These are phyloP conservation scores for Anolis sagrei DNA, from an alignment of 2,113 vertebrate species.

Conservation along the genomic window DNA sequence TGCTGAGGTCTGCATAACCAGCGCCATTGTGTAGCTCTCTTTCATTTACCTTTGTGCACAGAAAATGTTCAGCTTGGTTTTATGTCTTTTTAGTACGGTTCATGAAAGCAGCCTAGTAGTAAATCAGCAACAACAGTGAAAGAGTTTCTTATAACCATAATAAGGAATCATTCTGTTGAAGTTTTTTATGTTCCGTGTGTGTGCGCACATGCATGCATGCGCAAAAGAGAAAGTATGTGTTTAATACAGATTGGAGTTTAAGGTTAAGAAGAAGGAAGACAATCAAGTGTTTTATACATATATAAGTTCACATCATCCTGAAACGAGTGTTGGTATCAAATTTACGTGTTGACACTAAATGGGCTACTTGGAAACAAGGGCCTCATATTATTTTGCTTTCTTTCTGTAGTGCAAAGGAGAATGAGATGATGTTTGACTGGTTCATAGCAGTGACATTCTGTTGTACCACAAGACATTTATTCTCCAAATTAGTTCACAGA, in stretches of 20 bases:
- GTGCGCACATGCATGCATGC: no score
- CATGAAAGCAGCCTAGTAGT: constrained; percentile 13
- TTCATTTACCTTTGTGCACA: constrained; percentile 21
- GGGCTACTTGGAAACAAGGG: background rate
- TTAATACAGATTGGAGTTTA: background rate
- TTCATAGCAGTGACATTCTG: background rate
- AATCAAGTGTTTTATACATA: no score
- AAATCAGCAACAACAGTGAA: constrained; percentile 19
- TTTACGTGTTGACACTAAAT: background rate
- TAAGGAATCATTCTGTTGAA: constrained; percentile 38
- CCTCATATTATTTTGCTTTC: constrained; percentile 12
- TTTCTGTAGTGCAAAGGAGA: background rate
- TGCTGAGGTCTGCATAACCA: constrained; percentile 15
- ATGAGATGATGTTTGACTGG: background rate
- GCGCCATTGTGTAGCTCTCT: background rate
- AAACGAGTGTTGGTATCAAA: background rate
- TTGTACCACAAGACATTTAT: background rate
- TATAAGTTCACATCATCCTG: background rate
- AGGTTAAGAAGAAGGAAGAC: background rate
- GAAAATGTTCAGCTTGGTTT: constrained; percentile 21
- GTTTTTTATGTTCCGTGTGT: background rate
- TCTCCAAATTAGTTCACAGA: constrained; percentile 22
- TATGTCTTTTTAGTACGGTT: constrained; percentile 34
- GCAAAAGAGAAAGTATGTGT: no score
- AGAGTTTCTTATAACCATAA: constrained; percentile 15